Percentiles rank a stretch among this genome's conserved stretches.
Conservation (phyloP, 2,797 vertebrate genomes). For the Leuciscus waleckii region DNA sequence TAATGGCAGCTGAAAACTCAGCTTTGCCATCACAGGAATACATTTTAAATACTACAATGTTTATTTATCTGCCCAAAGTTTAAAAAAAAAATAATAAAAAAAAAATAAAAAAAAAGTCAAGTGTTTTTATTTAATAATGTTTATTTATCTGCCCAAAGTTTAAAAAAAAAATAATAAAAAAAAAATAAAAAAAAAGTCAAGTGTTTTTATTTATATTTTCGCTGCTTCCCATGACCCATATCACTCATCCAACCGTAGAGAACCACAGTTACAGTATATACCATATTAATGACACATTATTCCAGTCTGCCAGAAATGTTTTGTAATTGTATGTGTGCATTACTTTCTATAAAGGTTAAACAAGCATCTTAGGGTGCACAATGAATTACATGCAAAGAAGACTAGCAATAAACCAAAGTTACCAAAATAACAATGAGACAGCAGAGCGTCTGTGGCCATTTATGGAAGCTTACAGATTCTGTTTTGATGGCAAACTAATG, state of each 20-base stretch:
- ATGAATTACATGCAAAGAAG: neutral
- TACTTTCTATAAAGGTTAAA: neutral
- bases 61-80: neutral
- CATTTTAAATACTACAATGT: neutral
- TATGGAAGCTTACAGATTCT: neutral
- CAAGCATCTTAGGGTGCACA: neutral
- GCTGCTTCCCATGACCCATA: neutral
- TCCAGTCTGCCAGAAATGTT: neutral
- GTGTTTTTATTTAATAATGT: no score
- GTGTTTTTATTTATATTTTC: neutral
- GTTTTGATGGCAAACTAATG: neutral
- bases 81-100: no score
- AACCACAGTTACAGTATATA: neutral
- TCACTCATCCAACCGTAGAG: neutral
- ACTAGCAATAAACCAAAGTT: constrained; percentile 3
- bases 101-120: no score
- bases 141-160: no score
- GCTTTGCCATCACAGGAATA: neutral
- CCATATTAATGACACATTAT: neutral
- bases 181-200: no score
- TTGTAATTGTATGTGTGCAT: neutral
- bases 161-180: no score
- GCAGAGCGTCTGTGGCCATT: neutral
- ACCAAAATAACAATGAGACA: constrained; percentile 17
- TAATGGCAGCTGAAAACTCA: neutral